These are phyloP conservation scores for Hyppa rectilinea DNA, from an alignment of 2,888 invertebrate genomes.

Conservation along the genomic window DNA sequence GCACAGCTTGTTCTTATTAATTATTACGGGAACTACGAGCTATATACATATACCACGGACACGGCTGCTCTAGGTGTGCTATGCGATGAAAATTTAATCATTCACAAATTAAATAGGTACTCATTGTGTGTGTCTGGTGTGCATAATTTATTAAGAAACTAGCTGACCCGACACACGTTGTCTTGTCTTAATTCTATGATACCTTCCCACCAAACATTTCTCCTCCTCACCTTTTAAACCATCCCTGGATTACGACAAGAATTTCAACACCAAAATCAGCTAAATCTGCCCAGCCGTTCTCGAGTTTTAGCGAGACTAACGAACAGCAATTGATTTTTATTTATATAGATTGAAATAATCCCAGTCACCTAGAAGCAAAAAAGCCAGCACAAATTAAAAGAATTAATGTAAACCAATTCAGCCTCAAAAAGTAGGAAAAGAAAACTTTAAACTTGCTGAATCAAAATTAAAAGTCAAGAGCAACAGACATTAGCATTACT, in stretches of 20 bases:
- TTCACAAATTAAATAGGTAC: slow-evolving; percentile 37
- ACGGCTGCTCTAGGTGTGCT: slow-evolving; percentile 5
- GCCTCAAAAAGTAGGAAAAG: slow-evolving; percentile 54
- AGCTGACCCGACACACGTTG: too few relatives aligned
- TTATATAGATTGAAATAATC: too few relatives aligned
- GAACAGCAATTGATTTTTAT: too few relatives aligned
- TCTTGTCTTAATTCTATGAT: too few relatives aligned
- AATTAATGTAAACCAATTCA: slow-evolving; percentile 52
- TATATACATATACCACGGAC: background rate
- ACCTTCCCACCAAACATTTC: too few relatives aligned
- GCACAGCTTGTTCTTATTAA: slow-evolving; percentile 52
- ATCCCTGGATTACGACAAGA: too few relatives aligned
- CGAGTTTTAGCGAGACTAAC: too few relatives aligned
- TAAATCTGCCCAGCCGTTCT: too few relatives aligned
- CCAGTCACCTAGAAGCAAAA: slow-evolving; percentile 13
- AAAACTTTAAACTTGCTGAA: slow-evolving; percentile 65
- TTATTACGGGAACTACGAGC: slow-evolving; percentile 35
- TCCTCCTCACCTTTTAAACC: too few relatives aligned
- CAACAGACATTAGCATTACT: slow-evolving; percentile 81
- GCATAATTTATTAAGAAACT: background rate
- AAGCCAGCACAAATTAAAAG: slow-evolving; percentile 8
- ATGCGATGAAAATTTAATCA: slow-evolving; percentile 47
- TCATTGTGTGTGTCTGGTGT: background rate
- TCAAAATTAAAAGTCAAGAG: slow-evolving; percentile 77
- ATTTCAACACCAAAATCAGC: too few relatives aligned